Percentiles rank a stretch among this genome's conserved stretches.
phyloP scores from a whole-genome alignment of 2,113 vertebrate species.

The Sus scrofa region T2T-Sscrofa CM000817.6:141267001-141267500 shows the following conservation, averaged over 20 bases:
- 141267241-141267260: neutral
- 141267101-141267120: conserved; percentile 26
- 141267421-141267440: neutral
- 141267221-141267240: neutral
- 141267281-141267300: neutral
- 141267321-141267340: neutral
- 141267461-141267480: neutral
- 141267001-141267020: conserved; percentile 47
- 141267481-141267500: neutral
- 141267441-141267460: neutral
- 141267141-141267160: conserved; percentile 20
- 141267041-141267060: neutral
- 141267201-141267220: neutral
- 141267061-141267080: neutral
- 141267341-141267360: neutral
- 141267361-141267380: neutral
- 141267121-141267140: neutral
- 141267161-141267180: neutral
- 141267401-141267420: neutral
- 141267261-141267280: neutral
- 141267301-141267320: neutral
- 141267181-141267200: neutral
- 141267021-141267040: neutral
- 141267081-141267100: neutral
- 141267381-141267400: neutral